Base-by-base conservation (phyloP, 2,888 invertebrate genomes). In the Caenorhabditis sulstoni region DNA sequence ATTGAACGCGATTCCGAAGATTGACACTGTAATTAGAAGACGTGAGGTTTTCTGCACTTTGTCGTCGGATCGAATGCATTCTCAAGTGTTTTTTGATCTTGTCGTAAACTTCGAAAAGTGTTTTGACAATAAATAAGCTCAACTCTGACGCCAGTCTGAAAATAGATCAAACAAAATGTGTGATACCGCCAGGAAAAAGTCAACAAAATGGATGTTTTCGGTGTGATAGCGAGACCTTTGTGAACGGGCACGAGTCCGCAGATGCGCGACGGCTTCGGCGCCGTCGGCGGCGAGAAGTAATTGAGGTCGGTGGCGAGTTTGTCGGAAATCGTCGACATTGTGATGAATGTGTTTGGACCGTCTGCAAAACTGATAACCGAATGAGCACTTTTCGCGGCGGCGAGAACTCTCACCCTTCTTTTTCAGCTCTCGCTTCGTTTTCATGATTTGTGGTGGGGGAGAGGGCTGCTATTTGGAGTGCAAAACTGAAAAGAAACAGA, bases 241-340 rank as follows among this genome's bases (percentile, higher is more conserved):
- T 80, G 80, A 16, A 80, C 80, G n/a, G 59, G 61, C 39, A 80
- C 50, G 50, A 59, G 55, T 8, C 75, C 66, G 23, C 80, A 80
- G 37, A 80, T 71, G 9, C 20, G 61, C 11, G 80, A 59, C 23
- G 80, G 80, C 52, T 70, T 62, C 18, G 80, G 80, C 7, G 75
- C 59, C 16, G 61, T n/a, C 0, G 70, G 75, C 22, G 66, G 55
- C 16, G 70, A 67, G 50, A 59, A 75, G 52, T 74, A 76, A 29
- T 73, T 75, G 37, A 61, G 68, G 53, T 80, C 80, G 23, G 80
- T 80, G 20, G 80, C 20, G 1, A 80, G 47, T 53, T 80, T 80
- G 50, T 76, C 75, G 8, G 80, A 80, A 39, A 80, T 75, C 11
- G 80, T 80, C 2, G 75, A 76, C 80, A 80, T 80, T 70, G 75